Evolutionary conservation across 2,113 vertebrate genomes (phyloP).

Genomic region (Eudyptes chrysolophus): DNA sequence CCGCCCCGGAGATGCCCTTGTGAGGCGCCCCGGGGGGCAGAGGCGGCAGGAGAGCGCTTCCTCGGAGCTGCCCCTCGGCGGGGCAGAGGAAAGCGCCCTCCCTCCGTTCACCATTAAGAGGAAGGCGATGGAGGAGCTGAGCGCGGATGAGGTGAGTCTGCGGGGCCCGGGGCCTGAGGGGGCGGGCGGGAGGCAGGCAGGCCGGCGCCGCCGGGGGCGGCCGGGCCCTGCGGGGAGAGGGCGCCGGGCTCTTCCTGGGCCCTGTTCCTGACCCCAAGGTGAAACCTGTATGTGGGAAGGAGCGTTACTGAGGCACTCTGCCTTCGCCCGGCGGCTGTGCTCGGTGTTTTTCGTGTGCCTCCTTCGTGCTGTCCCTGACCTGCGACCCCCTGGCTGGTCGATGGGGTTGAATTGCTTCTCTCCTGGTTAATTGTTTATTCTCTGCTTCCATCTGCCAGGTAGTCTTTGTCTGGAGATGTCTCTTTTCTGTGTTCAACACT

Average conservation of each 20-base stretch:
- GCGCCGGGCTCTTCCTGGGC: not conserved
- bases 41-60: too few species aligned
- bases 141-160: constrained; percentile 94
- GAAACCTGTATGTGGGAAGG: rapidly evolving
- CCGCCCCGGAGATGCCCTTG: too few species aligned
- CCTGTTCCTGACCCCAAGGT: not conserved
- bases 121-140: constrained; percentile 95
- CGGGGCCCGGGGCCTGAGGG: not conserved
- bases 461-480: not conserved
- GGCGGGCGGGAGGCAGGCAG: not conserved
- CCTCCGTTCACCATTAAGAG: constrained; percentile 82
- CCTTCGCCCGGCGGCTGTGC: not conserved
- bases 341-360: rapidly evolving
- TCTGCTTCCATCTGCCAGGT: not conserved
- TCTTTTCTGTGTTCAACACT: not conserved
- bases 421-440: not conserved
- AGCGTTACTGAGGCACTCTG: rapidly evolving
- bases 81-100: constrained; percentile 44
- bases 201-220: not conserved
- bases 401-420: not conserved
- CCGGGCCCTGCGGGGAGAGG: not conserved
- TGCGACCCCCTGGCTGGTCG: not conserved
- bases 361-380: not conserved
- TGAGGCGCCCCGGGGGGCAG: too few species aligned
- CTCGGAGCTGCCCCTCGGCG: not conserved